phyloP scores from a whole-genome alignment of 2,888 invertebrate species.

The Pristionchus arcanus region DNA sequence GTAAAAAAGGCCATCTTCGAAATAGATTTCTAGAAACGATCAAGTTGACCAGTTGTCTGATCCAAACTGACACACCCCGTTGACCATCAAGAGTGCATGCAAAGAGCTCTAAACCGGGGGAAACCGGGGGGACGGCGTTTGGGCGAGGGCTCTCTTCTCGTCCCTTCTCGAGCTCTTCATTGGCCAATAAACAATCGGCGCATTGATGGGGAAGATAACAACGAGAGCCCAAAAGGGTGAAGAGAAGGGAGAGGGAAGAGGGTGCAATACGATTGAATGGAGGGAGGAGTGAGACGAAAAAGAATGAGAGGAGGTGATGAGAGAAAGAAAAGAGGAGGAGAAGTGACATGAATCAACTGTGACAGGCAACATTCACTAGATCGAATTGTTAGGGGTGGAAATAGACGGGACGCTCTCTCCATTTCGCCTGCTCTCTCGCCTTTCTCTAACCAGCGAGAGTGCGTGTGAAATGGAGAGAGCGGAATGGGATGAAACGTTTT shows the following conservation, averaged over 20 bases:
- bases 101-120: neutral
- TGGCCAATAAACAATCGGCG: constrained; percentile 42
- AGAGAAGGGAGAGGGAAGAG: constrained; percentile 11
- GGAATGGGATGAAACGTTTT: neutral
- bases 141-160: neutral
- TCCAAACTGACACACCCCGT: neutral
- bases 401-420: neutral
- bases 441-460: neutral
- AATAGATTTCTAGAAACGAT: neutral
- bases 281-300: neutral
- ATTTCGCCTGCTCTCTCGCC: neutral
- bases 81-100: neutral
- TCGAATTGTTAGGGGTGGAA: neutral
- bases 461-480: neutral
- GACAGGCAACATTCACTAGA: neutral
- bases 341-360: constrained; percentile 44
- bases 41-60: too few species aligned
- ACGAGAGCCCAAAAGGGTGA: constrained; percentile 32
- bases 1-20: too few species aligned
- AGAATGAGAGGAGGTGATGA: neutral
- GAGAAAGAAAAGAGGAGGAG: neutral
- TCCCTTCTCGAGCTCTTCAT: neutral
- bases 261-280: neutral
- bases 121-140: neutral
- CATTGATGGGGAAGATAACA: constrained; percentile 15